Conservation (phyloP, 2,888 invertebrate species). For the Tetramorium bicarinatum region DNA sequence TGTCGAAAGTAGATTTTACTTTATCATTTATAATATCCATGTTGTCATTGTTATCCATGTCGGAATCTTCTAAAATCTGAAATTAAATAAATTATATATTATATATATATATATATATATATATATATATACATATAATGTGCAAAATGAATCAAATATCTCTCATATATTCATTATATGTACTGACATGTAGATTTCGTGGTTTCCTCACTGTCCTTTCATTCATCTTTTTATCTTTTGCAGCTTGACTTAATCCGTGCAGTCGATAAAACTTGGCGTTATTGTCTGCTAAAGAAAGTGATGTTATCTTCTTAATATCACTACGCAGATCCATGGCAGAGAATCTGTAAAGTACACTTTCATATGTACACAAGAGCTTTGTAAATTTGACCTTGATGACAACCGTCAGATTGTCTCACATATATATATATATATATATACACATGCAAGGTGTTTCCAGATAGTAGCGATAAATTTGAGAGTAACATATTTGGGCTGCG, state of each 20-base stretch:
- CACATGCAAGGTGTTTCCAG: neutral
- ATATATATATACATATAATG: neutral
- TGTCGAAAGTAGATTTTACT: slow-evolving; percentile 15
- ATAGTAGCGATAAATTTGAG: neutral
- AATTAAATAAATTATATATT: slow-evolving; percentile 26
- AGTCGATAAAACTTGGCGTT: slow-evolving; percentile 20
- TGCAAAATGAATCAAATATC: neutral
- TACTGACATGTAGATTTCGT: slow-evolving; percentile 22
- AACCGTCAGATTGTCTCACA: neutral
- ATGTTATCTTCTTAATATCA: slow-evolving; percentile 35
- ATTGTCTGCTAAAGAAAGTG: neutral
- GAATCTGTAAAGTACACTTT: slow-evolving; percentile 1
- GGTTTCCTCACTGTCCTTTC: slow-evolving; percentile 27
- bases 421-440: too few relatives aligned
- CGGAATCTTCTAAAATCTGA: slow-evolving; percentile 28
- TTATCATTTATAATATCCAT: neutral
- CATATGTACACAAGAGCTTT: neutral
- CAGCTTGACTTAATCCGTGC: slow-evolving; percentile 26
- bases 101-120: neutral
- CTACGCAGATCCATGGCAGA: slow-evolving; percentile 20
- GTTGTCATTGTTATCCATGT: neutral
- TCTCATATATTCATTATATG: neutral
- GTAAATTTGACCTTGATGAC: neutral
- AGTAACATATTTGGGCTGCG: too few relatives aligned
- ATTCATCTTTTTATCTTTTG: slow-evolving; percentile 42